Conservation (phyloP, 1,140 invertebrate species). For the Bactericera cockerelli region DNA sequence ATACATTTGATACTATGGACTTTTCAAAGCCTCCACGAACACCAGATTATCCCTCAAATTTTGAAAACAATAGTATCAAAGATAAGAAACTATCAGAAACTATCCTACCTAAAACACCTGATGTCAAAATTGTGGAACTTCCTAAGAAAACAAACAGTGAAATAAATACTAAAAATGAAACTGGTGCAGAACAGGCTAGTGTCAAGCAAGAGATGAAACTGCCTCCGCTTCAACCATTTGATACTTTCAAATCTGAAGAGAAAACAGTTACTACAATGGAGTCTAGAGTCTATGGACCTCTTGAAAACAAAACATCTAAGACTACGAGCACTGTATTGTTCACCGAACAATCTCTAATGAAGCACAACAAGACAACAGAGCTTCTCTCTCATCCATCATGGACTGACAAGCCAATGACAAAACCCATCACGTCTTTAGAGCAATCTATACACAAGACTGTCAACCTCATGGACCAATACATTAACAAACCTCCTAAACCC, state of each 20-base stretch:
- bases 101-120: conserved; percentile 9
- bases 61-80: conserved; percentile 14
- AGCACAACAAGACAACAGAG: background rate
- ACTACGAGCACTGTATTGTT: background rate
- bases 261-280: background rate
- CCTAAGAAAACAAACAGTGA: background rate
- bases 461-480: background rate
- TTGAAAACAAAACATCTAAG: background rate
- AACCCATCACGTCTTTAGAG: background rate
- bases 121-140: background rate
- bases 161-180: background rate
- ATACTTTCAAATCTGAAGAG: background rate
- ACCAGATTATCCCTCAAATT: conserved; percentile 28
- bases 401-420: background rate
- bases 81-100: background rate
- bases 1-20: conserved; percentile 40
- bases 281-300: background rate
- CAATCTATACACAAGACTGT: background rate
- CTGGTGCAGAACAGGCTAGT: background rate
- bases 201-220: background rate
- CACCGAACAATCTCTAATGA: background rate
- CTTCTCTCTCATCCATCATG: background rate
- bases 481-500: background rate
- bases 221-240: background rate
- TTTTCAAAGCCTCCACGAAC: conserved; percentile 34